Percentiles rank a stretch among this genome's conserved stretches.
phyloP scores from a whole-genome alignment of 1,140 invertebrate species.

The Heliconius hewitsoni region DNA sequence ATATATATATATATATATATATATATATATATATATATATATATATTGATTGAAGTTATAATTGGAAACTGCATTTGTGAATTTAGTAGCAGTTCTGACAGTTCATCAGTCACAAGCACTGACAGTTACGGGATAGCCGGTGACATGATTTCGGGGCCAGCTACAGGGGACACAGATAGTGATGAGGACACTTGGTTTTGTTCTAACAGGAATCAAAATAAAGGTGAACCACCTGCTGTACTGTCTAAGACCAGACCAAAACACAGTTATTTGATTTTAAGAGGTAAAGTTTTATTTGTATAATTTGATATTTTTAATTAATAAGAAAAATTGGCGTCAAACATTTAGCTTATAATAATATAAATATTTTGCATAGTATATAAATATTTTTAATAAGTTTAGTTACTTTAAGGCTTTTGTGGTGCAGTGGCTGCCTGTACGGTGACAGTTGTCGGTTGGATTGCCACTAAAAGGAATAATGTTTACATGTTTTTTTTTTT shows the following conservation, averaged over 20 bases:
- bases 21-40: neutral
- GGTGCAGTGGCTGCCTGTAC: too few species aligned
- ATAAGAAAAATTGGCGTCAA: neutral
- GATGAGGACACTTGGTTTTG: constrained; percentile 42
- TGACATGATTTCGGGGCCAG: constrained; percentile 17
- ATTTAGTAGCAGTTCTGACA: constrained; percentile 38
- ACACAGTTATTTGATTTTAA: constrained; percentile 85
- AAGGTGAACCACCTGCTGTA: constrained; percentile 75
- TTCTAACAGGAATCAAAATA: constrained; percentile 45
- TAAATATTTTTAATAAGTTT: too few species aligned
- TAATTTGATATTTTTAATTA: neutral
- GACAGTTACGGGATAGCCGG: constrained; percentile 37
- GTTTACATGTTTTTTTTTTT: too few species aligned
- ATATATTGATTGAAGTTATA: neutral
- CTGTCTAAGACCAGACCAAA: constrained; percentile 84
- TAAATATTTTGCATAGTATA: too few species aligned
- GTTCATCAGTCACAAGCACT: constrained; percentile 39
- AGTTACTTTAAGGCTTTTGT: too few species aligned
- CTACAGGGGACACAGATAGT: constrained; percentile 41
- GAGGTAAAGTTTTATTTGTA: constrained; percentile 50
- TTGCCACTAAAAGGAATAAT: too few species aligned
- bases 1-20: neutral
- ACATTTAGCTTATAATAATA: neutral
- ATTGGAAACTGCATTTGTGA: neutral
- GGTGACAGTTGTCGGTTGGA: too few species aligned